A percentile compares a stretch with the other conserved stretches of the same genome.
Evolutionary conservation across 2,113 vertebrate genomes (phyloP).

Genomic region (Melanerpes aurifrons): DNA sequence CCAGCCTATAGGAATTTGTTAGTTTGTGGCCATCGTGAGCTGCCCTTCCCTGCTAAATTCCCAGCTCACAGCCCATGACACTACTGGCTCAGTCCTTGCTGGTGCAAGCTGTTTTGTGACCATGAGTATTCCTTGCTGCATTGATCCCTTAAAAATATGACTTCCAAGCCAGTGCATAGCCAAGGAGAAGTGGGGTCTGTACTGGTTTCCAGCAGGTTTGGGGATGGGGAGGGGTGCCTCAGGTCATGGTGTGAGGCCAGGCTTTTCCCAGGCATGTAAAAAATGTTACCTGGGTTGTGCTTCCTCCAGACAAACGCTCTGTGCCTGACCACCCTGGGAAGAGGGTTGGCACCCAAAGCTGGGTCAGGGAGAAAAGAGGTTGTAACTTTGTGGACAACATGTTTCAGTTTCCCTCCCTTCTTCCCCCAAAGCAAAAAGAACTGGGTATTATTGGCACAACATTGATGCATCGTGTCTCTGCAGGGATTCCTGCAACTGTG

Average conservation of each 20-base stretch:
- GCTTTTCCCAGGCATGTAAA: neutral
- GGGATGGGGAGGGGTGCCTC: neutral
- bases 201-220: neutral
- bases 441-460: neutral
- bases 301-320: neutral
- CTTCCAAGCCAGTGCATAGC: neutral
- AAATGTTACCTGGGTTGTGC: neutral
- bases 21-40: neutral
- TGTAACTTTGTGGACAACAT: neutral
- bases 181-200: neutral
- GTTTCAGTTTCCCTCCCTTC: neutral
- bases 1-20: neutral
- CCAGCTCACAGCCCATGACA: neutral
- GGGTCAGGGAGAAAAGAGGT: neutral
- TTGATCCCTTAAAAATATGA: neutral
- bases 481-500: neutral
- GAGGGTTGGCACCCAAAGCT: neutral
- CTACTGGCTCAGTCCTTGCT: conserved; percentile 6
- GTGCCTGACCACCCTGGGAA: neutral
- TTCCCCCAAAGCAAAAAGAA: fast-evolving
- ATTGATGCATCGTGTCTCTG: neutral
- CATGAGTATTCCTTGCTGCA: conserved; percentile 9
- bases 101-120: neutral
- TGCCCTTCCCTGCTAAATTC: conserved; percentile 6
- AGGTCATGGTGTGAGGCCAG: neutral